These are phyloP conservation scores for Yponomeuta cagnagella DNA, from an alignment of 2,888 invertebrate genomes.

Conservation along the genomic window DNA sequence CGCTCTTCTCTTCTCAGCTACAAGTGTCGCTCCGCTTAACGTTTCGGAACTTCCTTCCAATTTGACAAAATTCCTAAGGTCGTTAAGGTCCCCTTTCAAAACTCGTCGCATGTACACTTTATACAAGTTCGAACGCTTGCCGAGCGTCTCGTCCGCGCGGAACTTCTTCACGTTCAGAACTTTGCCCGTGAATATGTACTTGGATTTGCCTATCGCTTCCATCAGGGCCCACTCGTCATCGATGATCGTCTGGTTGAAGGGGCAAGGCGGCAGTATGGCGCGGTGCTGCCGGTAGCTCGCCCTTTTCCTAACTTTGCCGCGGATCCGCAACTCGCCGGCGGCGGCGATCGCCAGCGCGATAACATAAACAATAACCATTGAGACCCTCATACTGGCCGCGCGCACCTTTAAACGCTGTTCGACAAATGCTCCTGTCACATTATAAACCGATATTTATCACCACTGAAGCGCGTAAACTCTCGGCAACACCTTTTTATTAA, in stretches of 20 bases:
- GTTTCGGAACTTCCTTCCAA: slow-evolving; percentile 47
- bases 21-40: slow-evolving; percentile 57
- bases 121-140: slow-evolving; percentile 61
- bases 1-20: slow-evolving; percentile 51
- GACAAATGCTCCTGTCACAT: slow-evolving; percentile 69
- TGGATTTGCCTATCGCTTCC: slow-evolving; percentile 67
- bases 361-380: slow-evolving; percentile 62
- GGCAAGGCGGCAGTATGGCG: slow-evolving; percentile 60
- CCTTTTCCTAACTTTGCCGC: slow-evolving; percentile 69
- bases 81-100: slow-evolving; percentile 62
- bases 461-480: slow-evolving; percentile 51
- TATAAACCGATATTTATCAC: slow-evolving; percentile 61
- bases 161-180: slow-evolving; percentile 64
- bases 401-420: slow-evolving; percentile 48
- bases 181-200: slow-evolving; percentile 72
- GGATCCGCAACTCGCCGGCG: slow-evolving; percentile 62
- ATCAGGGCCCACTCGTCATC: slow-evolving; percentile 70
- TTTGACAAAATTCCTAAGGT: slow-evolving; percentile 53
- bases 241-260: slow-evolving; percentile 69
- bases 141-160: slow-evolving; percentile 39
- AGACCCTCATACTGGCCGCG: slow-evolving; percentile 52
- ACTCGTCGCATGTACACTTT: slow-evolving; percentile 63
- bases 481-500: slow-evolving; percentile 53
- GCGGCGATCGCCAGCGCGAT: slow-evolving; percentile 58
- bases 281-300: slow-evolving; percentile 56